Evolutionary conservation across 2,888 invertebrate species (phyloP), one percentile per base, ranked within the genome.

Genomic region (Pheosia gnoma): DNA sequence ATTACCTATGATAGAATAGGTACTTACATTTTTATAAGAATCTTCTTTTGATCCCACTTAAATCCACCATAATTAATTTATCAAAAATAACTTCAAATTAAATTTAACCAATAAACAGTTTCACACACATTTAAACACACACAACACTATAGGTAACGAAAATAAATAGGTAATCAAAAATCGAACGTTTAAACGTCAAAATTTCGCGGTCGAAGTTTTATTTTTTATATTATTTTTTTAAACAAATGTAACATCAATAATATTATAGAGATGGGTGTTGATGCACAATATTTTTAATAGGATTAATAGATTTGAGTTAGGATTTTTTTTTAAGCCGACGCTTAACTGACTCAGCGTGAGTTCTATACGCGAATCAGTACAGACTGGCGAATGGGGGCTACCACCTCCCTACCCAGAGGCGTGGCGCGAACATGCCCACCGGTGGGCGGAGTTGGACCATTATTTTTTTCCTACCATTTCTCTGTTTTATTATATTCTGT

Each of bases 351-450:
- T 36, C 79, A 77, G 77, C 76, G 78, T 78, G 88, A 86, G 83
- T 86, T 85, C 80, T 82, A 80, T 83, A 80, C 85, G 91, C 91
- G 91, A 90, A 88, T 83, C 68, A 70, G 70, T 75, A 71, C 68
- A 67, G 81, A 92, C 92, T 92, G 91, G 90, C 91, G 80, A 89
- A 87, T 86, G 86, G 78, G 68, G 71, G 63, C 58, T 58, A 52
- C 65, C 71, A 80, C 88, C 89, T 86, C 87, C 75, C 82, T 77
- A 71, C 62, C 25, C 13, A 13, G 10, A 70, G 87, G 90, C 91
- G 91, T 84, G 88, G 90, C 81, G 47, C 63, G 59, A 59, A 41
- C 75, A 65, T 59, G 65, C 83, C 82, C 77, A 72, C 66, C 55
- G 63, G 45, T 68, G 79, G 90, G 90, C 87, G 89, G 86, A 66